Base-by-base conservation (phyloP, 2,888 invertebrate genomes). In the Orthonevra nobilis region DNA sequence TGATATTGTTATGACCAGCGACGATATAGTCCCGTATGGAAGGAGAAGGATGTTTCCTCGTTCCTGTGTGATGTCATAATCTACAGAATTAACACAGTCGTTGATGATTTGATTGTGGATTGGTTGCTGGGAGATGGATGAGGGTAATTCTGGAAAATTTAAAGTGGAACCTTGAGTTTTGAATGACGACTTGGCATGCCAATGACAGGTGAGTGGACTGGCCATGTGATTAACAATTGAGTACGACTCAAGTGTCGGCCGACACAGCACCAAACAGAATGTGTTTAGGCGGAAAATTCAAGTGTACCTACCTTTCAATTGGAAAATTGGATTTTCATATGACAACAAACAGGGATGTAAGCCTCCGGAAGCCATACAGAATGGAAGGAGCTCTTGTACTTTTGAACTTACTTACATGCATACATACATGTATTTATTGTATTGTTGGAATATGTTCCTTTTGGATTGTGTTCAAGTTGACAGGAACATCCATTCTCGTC, bases 261-360 rank as follows among this genome's bases (percentile, higher is more conserved):
- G 46, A 38, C 17, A 20, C 17, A 36, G 19, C 23, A 42, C 28
- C 3, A 54, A 54, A 40, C 23, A 56, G 34, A 23, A 63, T 75
- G 63, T 77, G 64, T 30, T 77, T 72, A 66, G 77, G 77, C 54
- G 72, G 64, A 60, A 60, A 72, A 60, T 66, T 77, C 60, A 72
- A 77, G 77, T 15, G 38, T 58, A 34, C 77, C 23, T 77, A 77
- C 77, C 54, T 77, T 64, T 66, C 72, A 60, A 40, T 60, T 72
- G 77, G 77, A 77, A 77, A 77, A 77, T 77, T 77, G 64, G 64
- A 77, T 77, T 77, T 77, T 72, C 73, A 60, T 60, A 30, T 66
- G 60, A 54, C 48, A 60, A 60, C 60, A 77, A 61, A 54, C n/a
- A 23, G 64, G 6, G 28, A 34, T 70, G 48, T 14, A 56, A 70